Conservation (phyloP, 1,140 invertebrate species). For the Dendroctonus valens region DNA sequence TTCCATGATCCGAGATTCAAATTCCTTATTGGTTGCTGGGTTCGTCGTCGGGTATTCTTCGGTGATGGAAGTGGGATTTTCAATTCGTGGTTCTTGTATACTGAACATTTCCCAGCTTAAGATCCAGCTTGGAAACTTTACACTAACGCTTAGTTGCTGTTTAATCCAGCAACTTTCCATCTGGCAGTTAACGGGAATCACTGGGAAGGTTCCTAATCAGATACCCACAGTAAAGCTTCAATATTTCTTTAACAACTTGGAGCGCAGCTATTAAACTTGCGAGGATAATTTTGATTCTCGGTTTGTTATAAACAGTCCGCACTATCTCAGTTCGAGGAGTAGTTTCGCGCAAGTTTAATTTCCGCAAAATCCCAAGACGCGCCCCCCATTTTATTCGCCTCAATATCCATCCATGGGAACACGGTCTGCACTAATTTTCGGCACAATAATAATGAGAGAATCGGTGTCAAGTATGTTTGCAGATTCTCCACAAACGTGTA, state of each 20-base stretch:
- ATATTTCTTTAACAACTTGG: background rate
- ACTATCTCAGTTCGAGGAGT: too few relatives aligned
- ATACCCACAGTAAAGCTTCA: background rate
- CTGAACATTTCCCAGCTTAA: too few relatives aligned
- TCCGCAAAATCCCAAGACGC: conserved; percentile 10
- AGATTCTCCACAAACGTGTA: conserved; percentile 19
- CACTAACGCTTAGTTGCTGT: too few relatives aligned
- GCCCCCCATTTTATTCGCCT: conserved; percentile 17
- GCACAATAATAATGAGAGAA: conserved; percentile 35
- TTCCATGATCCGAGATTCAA: too few relatives aligned
- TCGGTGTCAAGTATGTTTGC: conserved; percentile 35
- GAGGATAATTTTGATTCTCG: conserved; percentile 1
- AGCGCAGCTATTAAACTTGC: background rate
- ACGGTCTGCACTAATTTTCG: conserved; percentile 21
- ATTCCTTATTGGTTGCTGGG: too few relatives aligned
- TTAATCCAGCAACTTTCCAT: too few relatives aligned
- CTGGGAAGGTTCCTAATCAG: too few relatives aligned
- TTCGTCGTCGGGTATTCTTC: too few relatives aligned
- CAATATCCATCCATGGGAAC: conserved; percentile 26
- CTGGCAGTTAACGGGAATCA: too few relatives aligned
- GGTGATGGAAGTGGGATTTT: too few relatives aligned
- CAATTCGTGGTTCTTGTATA: too few relatives aligned
- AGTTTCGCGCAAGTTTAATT: conserved; percentile 13
- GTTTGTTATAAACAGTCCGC: conserved; percentile 17
- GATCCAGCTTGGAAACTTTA: too few relatives aligned